A percentile compares a stretch with the other conserved stretches of the same genome.
Evolutionary conservation across 1,140 invertebrate genomes (phyloP).

Genomic region (Drosophila arizonae): DNA sequence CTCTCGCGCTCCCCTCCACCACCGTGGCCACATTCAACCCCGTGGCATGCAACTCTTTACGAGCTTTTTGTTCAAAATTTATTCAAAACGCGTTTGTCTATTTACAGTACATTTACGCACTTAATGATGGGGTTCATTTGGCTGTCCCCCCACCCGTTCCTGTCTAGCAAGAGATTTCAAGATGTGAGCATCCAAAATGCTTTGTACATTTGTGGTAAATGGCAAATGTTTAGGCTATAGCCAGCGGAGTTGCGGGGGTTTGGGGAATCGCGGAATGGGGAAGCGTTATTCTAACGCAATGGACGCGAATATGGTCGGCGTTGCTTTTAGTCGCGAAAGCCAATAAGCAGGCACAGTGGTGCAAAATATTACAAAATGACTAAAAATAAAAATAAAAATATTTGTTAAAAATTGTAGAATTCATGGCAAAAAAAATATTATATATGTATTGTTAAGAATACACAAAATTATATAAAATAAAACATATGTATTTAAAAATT

Average conservation of each 20-base stretch:
- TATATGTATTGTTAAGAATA: no score
- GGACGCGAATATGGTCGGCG: conserved; percentile 24
- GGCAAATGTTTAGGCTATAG: conserved; percentile 1
- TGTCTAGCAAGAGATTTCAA: conserved; percentile 66
- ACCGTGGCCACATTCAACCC: conserved; percentile 28
- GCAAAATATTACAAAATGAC: not conserved
- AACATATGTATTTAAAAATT: no score
- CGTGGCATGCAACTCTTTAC: conserved; percentile 63
- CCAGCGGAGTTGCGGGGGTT: not conserved
- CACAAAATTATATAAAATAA: no score
- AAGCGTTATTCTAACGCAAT: not conserved
- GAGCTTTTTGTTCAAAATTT: conserved; percentile 56
- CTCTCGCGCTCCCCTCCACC: not conserved
- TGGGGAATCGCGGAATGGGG: not conserved
- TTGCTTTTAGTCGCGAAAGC: conserved; percentile 11
- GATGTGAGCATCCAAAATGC: conserved; percentile 65
- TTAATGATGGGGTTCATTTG: conserved; percentile 76
- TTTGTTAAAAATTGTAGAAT: not conserved
- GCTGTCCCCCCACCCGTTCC: not conserved
- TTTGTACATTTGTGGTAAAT: conserved; percentile 50
- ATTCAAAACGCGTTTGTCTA: conserved; percentile 80
- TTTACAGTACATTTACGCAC: conserved; percentile 81
- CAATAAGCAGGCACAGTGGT: conserved; percentile 36
- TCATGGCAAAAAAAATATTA: no score
- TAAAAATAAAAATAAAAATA: not conserved